Percentiles rank a stretch among this genome's conserved stretches.
Evolutionary conservation across 2,113 vertebrate species (phyloP).

Genomic region (Thalassarche chlororhynchos): DNA sequence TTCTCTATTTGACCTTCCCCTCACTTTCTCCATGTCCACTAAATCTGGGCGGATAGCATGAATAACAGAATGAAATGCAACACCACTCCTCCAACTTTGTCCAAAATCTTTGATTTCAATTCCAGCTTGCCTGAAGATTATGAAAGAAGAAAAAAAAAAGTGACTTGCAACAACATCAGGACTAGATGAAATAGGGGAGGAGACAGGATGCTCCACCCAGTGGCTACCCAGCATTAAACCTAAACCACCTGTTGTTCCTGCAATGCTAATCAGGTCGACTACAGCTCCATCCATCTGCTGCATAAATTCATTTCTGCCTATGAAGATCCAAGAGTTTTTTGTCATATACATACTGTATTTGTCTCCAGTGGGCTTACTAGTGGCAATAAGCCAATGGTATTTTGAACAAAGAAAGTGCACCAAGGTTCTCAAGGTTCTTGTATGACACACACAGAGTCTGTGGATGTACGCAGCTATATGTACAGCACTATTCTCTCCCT

Average conservation of each 20-base stretch:
- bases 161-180: neutral
- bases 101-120: constrained; percentile 96
- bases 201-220: neutral
- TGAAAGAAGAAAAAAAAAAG: neutral
- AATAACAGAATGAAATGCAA: constrained; percentile 93
- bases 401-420: neutral
- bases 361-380: neutral
- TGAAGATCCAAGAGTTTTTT: neutral
- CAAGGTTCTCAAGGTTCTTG: neutral
- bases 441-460: neutral
- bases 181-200: neutral
- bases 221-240: neutral
- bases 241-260: neutral
- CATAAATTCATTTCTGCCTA: neutral
- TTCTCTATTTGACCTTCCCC: constrained; percentile 83
- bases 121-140: constrained; percentile 79
- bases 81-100: constrained; percentile 91
- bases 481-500: neutral
- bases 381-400: neutral
- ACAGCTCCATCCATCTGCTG: neutral
- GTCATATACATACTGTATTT: neutral
- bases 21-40: constrained; percentile 89
- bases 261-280: neutral
- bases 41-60: constrained; percentile 90
- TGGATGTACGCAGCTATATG: no score